Base-by-base conservation (phyloP, 2,888 invertebrate genomes). In the Pammene fasciana region DNA sequence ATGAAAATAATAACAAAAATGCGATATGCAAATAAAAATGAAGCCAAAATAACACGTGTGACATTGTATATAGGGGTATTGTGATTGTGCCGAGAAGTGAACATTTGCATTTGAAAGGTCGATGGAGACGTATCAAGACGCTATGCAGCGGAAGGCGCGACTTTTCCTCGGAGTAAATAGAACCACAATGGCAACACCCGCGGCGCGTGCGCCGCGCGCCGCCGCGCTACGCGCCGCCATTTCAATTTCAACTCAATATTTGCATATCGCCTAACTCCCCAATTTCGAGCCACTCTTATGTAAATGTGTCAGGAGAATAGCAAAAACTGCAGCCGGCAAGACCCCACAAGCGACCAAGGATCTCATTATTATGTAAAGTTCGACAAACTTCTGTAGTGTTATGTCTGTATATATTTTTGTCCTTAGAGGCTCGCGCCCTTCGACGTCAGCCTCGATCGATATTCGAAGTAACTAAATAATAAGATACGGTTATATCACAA, bases 401-500 rank as follows among this genome's bases (percentile, higher is more conserved):
- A 92, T 89, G 91, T 89, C 86, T 91, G 92, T 88, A 92, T 89
- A 79, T 90, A 91, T 89, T 92, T 90, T 88, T 87, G 86, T 83
- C 75, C 82, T 70, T 82, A 74, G 76, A 78, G 76, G 73, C 79
- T 80, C 82, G 81, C 80, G 79, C 80, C 82, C 78, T 75, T 77
- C 54, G 67, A 70, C 71, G 57, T 43, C 75, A 78, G 81, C 82
- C 81, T 78, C 77, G 82, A 80, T 76, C 84, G 80, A 83, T 85
- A 86, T 85, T 84, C 83, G 81, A 84, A 85, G 80, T 86, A 86
- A 68, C 71, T 72, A 83, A 87, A 87, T 79, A 79, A 88, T 89
- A 86, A 90, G 86, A 90, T 88, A 91, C 87, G 88, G 86, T 89
- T 90, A 89, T 92, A 92, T 92, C 92, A 92, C 92, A 92, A 90